Evolutionary conservation across 2,888 invertebrate genomes (phyloP).

Genomic region (Sclerodermus sp.): DNA sequence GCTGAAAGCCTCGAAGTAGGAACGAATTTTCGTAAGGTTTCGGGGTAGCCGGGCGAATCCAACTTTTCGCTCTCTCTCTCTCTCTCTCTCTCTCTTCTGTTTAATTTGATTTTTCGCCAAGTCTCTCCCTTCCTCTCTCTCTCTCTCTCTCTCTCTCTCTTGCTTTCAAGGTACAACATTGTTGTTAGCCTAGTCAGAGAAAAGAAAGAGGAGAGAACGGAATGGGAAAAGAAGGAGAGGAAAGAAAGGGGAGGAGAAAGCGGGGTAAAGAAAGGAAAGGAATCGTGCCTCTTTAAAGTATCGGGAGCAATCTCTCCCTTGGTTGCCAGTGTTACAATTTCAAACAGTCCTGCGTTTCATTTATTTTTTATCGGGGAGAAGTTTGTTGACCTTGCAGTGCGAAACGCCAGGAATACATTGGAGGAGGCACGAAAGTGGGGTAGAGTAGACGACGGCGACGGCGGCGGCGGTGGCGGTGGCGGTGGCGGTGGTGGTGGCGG

Average conservation of each 20-base stretch:
- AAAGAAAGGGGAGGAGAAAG: neutral
- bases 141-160: neutral
- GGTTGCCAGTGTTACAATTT: conserved; percentile 43
- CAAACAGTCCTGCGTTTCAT: conserved; percentile 40
- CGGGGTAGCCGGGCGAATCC: too few species aligned
- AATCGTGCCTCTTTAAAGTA: conserved; percentile 34
- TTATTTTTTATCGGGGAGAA: conserved; percentile 44
- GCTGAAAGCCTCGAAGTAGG: too few species aligned
- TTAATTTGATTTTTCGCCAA: neutral
- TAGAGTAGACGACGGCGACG: conserved; percentile 30
- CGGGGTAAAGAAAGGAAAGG: conserved; percentile 9
- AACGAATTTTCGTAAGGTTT: too few species aligned
- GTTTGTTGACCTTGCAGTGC: conserved; percentile 47
- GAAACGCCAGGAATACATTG: conserved; percentile 44
- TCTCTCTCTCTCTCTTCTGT: neutral
- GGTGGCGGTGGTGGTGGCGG: neutral
- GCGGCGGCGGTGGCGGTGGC: conserved; percentile 11
- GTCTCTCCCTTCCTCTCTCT: neutral
- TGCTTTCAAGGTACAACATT: neutral
- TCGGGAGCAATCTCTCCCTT: conserved; percentile 31
- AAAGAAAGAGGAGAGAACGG: neutral
- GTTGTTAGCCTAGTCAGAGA: neutral
- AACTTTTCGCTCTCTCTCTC: neutral
- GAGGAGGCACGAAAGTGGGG: conserved; percentile 41
- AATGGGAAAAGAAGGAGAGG: neutral